Evolutionary conservation across 2,797 vertebrate species (phyloP), one percentile per base, ranked within the genome.

Genomic region (Pristis pectinata): DNA sequence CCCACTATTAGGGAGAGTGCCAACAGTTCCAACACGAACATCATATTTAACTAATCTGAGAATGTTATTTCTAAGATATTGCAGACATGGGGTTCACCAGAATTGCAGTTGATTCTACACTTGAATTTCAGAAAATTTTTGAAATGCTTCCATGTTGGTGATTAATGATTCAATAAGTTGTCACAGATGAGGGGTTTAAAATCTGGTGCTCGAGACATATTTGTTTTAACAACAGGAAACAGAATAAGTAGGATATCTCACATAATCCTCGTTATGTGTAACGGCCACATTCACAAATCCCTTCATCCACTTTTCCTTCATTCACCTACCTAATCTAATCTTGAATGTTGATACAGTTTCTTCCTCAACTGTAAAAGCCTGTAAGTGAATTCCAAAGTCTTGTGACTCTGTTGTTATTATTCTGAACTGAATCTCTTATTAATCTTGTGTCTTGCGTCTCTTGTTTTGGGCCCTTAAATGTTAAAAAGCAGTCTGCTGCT

Each of bases 221-320:
- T 59, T 59, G 83, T 83, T 59, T 87, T 85, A 85, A 85, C 27
- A 56, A 56, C 82, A 85, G 82, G 82, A 85, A 85, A 34, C 82
- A 15, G 27, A 8, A 19, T 56, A 56, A 56, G 44, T 85, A 85
- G 82, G 53, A 11, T 85, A 56, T 85, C 27, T 11, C 82, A 15
- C 27, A 56, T 34, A 85, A 56, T 85, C 53, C 53, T 56, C 56
- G 27, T 59, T 83, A 89, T 59, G 59, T n/a, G n/a, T 61, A 89
- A n/a, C 15, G 19, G 56, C 13, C 4, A 3, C 59, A 15, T 89
- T 89, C 30, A 61, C 34, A 59, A 1, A 89, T 89, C 85, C 30
- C 34, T 19, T 61, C 56, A 89, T 89, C 10, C 13, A 89, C 15
- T 2, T 83, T 37, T 89, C 56, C 30, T 56, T 87, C 83, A 59